Evolutionary conservation across 2,888 invertebrate genomes (phyloP).

Genomic region (Himalopsyche tibetana): DNA sequence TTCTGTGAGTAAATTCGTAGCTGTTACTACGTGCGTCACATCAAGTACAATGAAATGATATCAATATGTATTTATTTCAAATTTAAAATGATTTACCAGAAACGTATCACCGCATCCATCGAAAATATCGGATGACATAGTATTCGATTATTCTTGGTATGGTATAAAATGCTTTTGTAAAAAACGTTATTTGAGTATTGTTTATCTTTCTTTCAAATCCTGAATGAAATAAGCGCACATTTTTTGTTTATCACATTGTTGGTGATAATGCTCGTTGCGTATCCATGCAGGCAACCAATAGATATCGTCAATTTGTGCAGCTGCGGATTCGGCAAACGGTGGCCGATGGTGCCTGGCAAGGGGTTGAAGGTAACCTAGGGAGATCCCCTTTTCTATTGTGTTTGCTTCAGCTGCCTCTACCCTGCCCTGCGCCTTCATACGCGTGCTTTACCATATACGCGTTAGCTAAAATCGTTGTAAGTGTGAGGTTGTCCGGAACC

Average conservation of each 20-base stretch:
- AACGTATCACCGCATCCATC: too few species aligned
- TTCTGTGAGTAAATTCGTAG: too few species aligned
- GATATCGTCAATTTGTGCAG: slow-evolving; percentile 20
- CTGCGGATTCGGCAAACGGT: slow-evolving; percentile 16
- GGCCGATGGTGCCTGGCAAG: not conserved
- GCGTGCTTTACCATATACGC: slow-evolving; percentile 21
- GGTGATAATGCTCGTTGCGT: not conserved
- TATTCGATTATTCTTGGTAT: too few species aligned
- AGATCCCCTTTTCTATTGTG: slow-evolving; percentile 7
- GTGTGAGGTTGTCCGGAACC: not conserved
- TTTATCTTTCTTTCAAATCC: not conserved
- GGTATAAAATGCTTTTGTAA: too few species aligned
- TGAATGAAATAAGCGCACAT: not conserved
- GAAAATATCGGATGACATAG: too few species aligned
- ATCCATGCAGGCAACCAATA: slow-evolving; percentile 21
- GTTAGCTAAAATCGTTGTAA: slow-evolving; percentile 1
- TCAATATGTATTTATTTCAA: too few species aligned
- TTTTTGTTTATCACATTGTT: slow-evolving; percentile 6
- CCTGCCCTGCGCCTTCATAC: not conserved
- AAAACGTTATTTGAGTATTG: not conserved
- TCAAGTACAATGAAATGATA: too few species aligned
- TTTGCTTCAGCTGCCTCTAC: slow-evolving; percentile 26
- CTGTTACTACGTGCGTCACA: too few species aligned
- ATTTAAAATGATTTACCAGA: too few species aligned
- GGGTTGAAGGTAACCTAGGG: slow-evolving; percentile 29